phyloP scores from a whole-genome alignment of 2,797 vertebrate genomes.

The Melanotaenia parkinsoni region DNA sequence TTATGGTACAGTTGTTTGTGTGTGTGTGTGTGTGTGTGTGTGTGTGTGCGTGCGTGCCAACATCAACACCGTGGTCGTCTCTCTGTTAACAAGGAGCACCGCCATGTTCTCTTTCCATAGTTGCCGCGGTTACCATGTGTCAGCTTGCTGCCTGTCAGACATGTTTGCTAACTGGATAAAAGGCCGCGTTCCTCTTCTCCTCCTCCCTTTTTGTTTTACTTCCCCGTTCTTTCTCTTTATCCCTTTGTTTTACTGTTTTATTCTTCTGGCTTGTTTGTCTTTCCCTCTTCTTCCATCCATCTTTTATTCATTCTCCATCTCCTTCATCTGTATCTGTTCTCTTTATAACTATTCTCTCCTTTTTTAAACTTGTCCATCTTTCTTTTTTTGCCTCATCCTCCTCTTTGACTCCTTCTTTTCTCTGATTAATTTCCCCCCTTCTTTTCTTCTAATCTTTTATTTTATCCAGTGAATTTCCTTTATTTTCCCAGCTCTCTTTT shows the following conservation, averaged over 20 bases:
- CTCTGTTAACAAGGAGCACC: constrained; percentile 60
- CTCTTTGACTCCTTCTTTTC: neutral
- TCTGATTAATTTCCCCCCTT: neutral
- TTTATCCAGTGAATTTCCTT: neutral
- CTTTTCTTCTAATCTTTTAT: neutral
- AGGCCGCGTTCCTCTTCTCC: constrained; percentile 27
- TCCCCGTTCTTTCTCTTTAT: neutral
- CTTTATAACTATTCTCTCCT: neutral
- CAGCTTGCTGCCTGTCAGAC: constrained; percentile 65
- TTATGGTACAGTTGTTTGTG: constrained; percentile 61
- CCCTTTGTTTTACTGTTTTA: neutral
- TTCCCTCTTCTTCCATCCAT: neutral
- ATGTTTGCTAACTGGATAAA: constrained; percentile 65
- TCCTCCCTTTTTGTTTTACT: neutral
- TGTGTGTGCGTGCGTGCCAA: constrained; percentile 60
- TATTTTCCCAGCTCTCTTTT: neutral
- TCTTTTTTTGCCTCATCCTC: neutral
- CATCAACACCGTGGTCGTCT: constrained; percentile 77
- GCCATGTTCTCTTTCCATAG: constrained; percentile 75
- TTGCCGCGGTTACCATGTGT: constrained; percentile 74
- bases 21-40: neutral
- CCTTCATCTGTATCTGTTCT: neutral
- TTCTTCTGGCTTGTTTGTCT: neutral
- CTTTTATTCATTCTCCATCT: neutral
- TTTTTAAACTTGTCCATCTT: neutral